Conservation (phyloP, 2,797 vertebrate species). For the Nannoperca obscura region DNA sequence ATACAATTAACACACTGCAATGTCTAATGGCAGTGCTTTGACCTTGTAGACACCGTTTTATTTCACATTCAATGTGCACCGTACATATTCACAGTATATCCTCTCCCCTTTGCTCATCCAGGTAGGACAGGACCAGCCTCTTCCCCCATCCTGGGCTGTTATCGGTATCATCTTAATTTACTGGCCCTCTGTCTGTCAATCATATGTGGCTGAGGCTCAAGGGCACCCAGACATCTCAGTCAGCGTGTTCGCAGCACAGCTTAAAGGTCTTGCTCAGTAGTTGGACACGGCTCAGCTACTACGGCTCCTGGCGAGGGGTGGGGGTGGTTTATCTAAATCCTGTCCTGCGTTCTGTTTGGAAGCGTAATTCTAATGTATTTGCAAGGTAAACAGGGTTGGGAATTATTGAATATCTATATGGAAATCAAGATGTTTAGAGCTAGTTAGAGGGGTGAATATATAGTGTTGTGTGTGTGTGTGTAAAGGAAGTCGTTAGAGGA, state of each 20-base stretch:
- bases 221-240: slow-evolving; percentile 63
- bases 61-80: slow-evolving; percentile 6
- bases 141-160: slow-evolving; percentile 39
- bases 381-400: slow-evolving; percentile 35
- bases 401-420: slow-evolving; percentile 38
- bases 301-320: slow-evolving; percentile 40
- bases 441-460: background rate
- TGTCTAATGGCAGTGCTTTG: background rate
- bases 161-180: slow-evolving; percentile 77
- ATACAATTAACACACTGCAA: background rate
- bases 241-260: slow-evolving; percentile 55
- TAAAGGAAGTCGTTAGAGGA: background rate
- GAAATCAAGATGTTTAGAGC: slow-evolving; percentile 2
- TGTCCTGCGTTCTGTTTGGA: slow-evolving; percentile 39
- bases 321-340: slow-evolving; percentile 68
- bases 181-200: slow-evolving; percentile 71
- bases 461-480: background rate
- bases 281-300: slow-evolving; percentile 60
- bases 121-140: slow-evolving; percentile 36
- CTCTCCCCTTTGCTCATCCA: slow-evolving; percentile 20
- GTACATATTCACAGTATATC: background rate
- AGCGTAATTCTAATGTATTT: slow-evolving; percentile 50
- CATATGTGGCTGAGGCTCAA: slow-evolving; percentile 71
- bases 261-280: slow-evolving; percentile 65
- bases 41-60: slow-evolving; percentile 2